phyloP scores from a whole-genome alignment of 2,888 invertebrate genomes.

The Boloria euphrosyne region DNA sequence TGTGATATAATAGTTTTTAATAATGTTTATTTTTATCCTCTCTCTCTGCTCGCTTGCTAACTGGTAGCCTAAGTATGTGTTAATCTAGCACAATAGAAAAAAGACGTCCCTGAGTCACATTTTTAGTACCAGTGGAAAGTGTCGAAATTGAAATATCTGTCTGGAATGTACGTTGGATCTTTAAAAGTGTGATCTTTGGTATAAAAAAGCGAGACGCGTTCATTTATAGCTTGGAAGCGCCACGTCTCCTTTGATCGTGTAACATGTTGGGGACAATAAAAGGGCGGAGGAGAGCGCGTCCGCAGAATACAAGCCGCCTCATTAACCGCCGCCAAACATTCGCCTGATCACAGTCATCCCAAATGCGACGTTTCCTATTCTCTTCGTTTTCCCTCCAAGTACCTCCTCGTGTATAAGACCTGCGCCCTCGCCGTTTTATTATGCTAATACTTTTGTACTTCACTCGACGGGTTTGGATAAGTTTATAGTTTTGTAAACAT shows the following conservation, averaged over 20 bases:
- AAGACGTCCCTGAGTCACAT: too few species aligned
- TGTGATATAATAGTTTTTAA: too few species aligned
- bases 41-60: too few species aligned
- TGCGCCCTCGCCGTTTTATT: slow-evolving; percentile 2
- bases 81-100: too few species aligned
- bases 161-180: background rate
- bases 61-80: too few species aligned
- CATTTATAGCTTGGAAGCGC: background rate
- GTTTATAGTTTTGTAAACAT: too few species aligned
- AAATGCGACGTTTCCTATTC: slow-evolving; percentile 13
- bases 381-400: background rate
- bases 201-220: slow-evolving; percentile 8
- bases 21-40: too few species aligned
- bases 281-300: slow-evolving; percentile 36
- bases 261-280: slow-evolving; percentile 37
- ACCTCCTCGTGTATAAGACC: background rate
- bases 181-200: slow-evolving; percentile 1
- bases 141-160: background rate
- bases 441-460: slow-evolving; percentile 7
- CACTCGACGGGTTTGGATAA: too few species aligned
- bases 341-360: slow-evolving; percentile 18
- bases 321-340: slow-evolving; percentile 39
- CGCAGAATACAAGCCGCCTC: slow-evolving; percentile 47
- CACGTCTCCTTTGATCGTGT: slow-evolving; percentile 20
- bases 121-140: too few species aligned